These are phyloP conservation scores for Catocala sponsa DNA, from an alignment of 2,888 invertebrate species.

Conservation along the genomic window DNA sequence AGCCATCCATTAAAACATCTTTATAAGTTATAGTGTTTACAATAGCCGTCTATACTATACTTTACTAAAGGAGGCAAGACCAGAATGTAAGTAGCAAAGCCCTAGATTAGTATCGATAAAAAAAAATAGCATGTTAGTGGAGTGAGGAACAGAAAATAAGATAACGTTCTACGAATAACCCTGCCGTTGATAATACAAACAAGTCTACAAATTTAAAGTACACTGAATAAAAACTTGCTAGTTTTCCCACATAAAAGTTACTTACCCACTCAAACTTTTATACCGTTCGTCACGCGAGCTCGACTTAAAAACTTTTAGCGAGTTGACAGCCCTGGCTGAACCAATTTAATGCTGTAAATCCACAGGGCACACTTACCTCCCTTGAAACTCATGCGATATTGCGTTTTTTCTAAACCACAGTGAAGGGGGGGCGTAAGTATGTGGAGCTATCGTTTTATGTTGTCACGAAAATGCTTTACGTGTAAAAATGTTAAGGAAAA, in stretches of 20 bases:
- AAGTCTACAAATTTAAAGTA: conserved; percentile 53
- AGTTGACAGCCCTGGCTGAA: conserved; percentile 77
- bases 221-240: conserved; percentile 55
- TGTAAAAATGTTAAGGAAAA: conserved; percentile 57
- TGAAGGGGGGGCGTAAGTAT: conserved; percentile 61
- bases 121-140: not conserved
- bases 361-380: conserved; percentile 85
- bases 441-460: conserved; percentile 63
- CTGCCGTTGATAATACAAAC: conserved; percentile 49
- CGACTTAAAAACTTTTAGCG: conserved; percentile 63
- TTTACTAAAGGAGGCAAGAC: too few species aligned
- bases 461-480: conserved; percentile 67
- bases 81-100: too few species aligned
- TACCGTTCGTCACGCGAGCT: conserved; percentile 63
- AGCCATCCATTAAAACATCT: too few species aligned
- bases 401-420: conserved; percentile 82
- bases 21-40: too few species aligned
- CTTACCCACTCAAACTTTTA: conserved; percentile 56
- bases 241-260: conserved; percentile 54
- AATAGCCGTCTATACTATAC: too few species aligned
- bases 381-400: conserved; percentile 85
- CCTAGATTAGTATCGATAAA: too few species aligned
- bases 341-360: conserved; percentile 86
- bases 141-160: conserved; percentile 6
- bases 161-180: conserved; percentile 16